Evolutionary conservation across 2,797 vertebrate genomes (phyloP).

Genomic region (Chloroceryle amazona): DNA sequence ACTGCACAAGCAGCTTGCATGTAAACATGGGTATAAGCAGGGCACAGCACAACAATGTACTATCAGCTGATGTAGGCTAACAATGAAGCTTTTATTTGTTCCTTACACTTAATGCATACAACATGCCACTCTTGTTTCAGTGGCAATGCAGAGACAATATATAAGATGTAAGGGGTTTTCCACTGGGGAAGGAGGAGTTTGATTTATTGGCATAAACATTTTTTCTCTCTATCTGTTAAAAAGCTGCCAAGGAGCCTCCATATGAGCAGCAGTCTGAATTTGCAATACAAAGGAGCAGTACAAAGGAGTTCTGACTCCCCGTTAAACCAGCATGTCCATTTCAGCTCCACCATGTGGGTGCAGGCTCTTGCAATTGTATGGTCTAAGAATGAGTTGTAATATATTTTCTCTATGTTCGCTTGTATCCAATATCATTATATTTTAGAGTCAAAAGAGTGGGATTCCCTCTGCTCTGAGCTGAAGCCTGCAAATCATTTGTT

Average conservation of each 20-base stretch:
- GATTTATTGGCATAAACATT: background rate
- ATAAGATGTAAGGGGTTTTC: rapidly evolving
- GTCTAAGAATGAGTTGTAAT: rapidly evolving
- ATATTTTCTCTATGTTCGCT: background rate
- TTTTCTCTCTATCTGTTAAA: background rate
- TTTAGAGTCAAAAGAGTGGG: background rate
- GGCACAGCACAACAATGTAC: background rate
- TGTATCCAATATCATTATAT: background rate
- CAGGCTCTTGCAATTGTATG: background rate
- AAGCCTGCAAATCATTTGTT: background rate
- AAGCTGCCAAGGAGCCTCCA: background rate
- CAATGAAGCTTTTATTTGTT: background rate
- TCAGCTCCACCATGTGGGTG: background rate
- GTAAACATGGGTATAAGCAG: background rate
- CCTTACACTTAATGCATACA: background rate
- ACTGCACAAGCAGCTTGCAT: background rate
- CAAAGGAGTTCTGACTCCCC: no score
- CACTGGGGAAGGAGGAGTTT: background rate
- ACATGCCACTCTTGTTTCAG: background rate
- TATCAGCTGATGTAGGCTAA: background rate
- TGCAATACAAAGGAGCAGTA: background rate
- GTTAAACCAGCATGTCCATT: rapidly evolving
- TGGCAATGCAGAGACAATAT: background rate
- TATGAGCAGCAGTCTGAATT: background rate
- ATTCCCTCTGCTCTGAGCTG: background rate